A percentile compares a stretch with the other conserved stretches of the same genome.
These are phyloP conservation scores for Ifrita kowaldi DNA, from an alignment of 2,113 vertebrate genomes.

Conservation along the genomic window DNA sequence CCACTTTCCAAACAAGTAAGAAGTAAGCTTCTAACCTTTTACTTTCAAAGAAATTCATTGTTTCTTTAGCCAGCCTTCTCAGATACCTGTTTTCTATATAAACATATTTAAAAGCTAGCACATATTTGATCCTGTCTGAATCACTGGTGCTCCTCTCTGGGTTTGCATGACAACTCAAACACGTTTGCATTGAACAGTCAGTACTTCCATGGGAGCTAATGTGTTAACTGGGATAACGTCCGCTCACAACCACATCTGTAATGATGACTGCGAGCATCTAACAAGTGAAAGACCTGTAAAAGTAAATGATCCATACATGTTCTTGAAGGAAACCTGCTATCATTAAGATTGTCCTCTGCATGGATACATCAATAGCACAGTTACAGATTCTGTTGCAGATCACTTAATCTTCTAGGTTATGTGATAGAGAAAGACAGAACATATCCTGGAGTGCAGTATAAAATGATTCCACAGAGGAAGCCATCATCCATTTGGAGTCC, in stretches of 20 bases:
- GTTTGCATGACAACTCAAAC: not conserved
- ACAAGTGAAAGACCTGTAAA: conserved; percentile 16
- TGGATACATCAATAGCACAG: conserved; percentile 25
- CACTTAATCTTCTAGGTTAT: conserved; percentile 44
- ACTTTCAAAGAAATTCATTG: not conserved
- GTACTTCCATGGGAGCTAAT: not conserved
- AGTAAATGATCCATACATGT: conserved; percentile 10
- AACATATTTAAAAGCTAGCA: not conserved
- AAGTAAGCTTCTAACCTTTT: not conserved
- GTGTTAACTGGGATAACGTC: conserved; percentile 28
- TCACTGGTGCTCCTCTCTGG: not conserved
- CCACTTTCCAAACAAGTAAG: not conserved
- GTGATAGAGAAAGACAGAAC: not conserved
- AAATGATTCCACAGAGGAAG: not conserved
- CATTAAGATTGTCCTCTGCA: conserved; percentile 6
- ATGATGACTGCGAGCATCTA: conserved; percentile 4
- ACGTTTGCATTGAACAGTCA: not conserved
- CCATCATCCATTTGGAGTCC: not conserved
- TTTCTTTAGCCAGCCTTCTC: not conserved
- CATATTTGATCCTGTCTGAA: not conserved
- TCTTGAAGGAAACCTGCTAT: conserved; percentile 25
- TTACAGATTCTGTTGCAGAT: conserved; percentile 37
- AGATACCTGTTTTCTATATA: not conserved
- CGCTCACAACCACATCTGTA: conserved; percentile 12
- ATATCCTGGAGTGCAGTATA: not conserved